A percentile compares a stretch with the other conserved stretches of the same genome.
These are phyloP conservation scores for Pinctada fucata DNA, from an alignment of 2,888 invertebrate genomes.

Conservation along the genomic window DNA sequence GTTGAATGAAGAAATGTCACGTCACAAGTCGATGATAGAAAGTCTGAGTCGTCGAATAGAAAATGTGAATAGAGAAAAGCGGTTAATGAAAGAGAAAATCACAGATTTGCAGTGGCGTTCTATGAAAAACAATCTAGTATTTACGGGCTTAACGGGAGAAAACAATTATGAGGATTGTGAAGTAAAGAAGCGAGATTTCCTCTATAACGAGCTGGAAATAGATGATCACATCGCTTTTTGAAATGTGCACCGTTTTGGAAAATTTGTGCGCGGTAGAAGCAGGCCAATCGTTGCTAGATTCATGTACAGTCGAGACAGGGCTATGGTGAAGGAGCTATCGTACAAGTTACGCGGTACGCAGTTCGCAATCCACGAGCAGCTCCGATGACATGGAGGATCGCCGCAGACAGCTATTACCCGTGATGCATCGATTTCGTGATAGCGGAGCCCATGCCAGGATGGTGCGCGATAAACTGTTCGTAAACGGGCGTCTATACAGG, in stretches of 20 bases:
- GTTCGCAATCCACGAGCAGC: too few relatives aligned
- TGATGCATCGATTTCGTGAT: constrained; percentile 2
- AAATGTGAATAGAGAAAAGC: too few relatives aligned
- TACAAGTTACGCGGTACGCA: too few relatives aligned
- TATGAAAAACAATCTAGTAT: too few relatives aligned
- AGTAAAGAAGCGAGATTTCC: background rate
- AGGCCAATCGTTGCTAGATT: background rate
- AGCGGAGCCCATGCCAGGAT: background rate
- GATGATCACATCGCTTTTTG: background rate
- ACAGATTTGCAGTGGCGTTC: too few relatives aligned
- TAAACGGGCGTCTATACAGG: background rate
- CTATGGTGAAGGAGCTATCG: too few relatives aligned
- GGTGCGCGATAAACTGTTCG: too few relatives aligned
- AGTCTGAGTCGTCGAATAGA: too few relatives aligned
- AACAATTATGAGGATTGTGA: background rate
- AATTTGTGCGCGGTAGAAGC: background rate
- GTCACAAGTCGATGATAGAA: too few relatives aligned
- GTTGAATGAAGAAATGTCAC: too few relatives aligned
- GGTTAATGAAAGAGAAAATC: too few relatives aligned
- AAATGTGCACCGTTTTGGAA: constrained; percentile 1
- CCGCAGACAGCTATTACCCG: background rate
- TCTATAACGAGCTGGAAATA: background rate
- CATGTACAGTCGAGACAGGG: background rate
- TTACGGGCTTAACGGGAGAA: background rate
- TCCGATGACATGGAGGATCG: too few relatives aligned